Base-by-base conservation (phyloP, 2,797 vertebrate species). In the Chelonia mydas region DNA sequence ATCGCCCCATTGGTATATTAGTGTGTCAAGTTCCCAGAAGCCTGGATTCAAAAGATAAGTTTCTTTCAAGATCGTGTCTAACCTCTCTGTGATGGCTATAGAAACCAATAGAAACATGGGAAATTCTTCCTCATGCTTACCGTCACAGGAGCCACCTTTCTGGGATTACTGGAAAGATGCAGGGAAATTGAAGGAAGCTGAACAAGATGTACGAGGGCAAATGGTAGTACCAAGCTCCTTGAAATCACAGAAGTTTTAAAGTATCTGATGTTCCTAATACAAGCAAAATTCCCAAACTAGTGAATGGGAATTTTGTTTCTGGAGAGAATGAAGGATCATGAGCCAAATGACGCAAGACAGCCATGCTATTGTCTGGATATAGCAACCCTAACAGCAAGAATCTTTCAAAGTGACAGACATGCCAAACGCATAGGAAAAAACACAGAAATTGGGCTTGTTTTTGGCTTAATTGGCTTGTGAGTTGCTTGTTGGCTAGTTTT, bases 21-120 rank as follows among this genome's bases (percentile, higher is more conserved):
- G 0, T 37, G 81, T 92, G 93, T 96, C 55, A 93, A 87, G 82
- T 90, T 80, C 53, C 33, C 57, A 90, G 72, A 85, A 95, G 65
- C 25, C 41, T 83, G 21, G 33, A 0, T 19, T 11, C 50, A 93
- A 49, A 79, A 88, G 74, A 55, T 5, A 90, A 61, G 77, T 51
- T 88, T 80, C 45, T n/a, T 97, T 96, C 76, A 88, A 81, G 55
- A 57, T 45, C 86, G 10, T 19, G 45, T 89, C 83, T 49, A 88
- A 4, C 31, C 55, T 95, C 93, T 84, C 91, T 94, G 54, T 51
- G 68, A n/a, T 54, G 21, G 28, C 87, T 84, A 90, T 84, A 83
- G 81, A 31, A 21, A 80, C 49, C 78, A 57, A 92, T 79, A 74
- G 8, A 81, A 51, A 80, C 74, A 95, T 27, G 83, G 25, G 31